These are phyloP conservation scores for Martes flavigula DNA, from an alignment of 2,797 vertebrate genomes.

Conservation along the genomic window DNA sequence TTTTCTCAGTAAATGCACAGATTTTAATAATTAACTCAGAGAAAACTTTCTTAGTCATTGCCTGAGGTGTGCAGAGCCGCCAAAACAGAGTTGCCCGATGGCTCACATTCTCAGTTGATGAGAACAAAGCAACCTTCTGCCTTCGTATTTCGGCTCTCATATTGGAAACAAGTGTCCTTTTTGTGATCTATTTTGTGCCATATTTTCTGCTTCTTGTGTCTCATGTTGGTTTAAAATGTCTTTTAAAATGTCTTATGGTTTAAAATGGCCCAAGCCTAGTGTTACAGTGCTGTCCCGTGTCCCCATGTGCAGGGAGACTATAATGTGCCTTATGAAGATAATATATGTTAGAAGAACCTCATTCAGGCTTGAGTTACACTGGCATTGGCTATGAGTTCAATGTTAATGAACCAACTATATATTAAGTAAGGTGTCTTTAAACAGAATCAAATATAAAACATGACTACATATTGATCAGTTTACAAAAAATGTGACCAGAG, in stretches of 20 bases:
- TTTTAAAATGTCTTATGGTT: too few species aligned
- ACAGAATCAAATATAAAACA: not conserved
- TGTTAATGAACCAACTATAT: not conserved
- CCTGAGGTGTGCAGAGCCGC: not conserved
- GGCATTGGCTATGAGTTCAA: not conserved
- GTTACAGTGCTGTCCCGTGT: not conserved
- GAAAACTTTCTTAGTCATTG: not conserved
- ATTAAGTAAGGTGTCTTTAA: not conserved
- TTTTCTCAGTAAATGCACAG: not conserved
- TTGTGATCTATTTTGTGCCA: not conserved
- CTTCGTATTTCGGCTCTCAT: not conserved
- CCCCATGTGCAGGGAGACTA: not conserved
- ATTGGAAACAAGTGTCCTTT: not conserved
- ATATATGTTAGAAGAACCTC: not conserved
- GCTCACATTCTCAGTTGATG: not conserved
- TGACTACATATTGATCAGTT: not conserved
- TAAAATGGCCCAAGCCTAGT: not conserved
- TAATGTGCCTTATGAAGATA: not conserved
- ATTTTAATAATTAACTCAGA: not conserved
- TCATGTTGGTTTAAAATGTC: too few species aligned
- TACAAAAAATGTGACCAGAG: not conserved
- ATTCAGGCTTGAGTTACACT: not conserved
- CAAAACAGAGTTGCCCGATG: not conserved
- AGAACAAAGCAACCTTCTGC: not conserved
- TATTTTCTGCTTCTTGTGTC: not conserved